These are phyloP conservation scores for Australoheros facetus DNA, from an alignment of 2,797 vertebrate species.

Conservation along the genomic window DNA sequence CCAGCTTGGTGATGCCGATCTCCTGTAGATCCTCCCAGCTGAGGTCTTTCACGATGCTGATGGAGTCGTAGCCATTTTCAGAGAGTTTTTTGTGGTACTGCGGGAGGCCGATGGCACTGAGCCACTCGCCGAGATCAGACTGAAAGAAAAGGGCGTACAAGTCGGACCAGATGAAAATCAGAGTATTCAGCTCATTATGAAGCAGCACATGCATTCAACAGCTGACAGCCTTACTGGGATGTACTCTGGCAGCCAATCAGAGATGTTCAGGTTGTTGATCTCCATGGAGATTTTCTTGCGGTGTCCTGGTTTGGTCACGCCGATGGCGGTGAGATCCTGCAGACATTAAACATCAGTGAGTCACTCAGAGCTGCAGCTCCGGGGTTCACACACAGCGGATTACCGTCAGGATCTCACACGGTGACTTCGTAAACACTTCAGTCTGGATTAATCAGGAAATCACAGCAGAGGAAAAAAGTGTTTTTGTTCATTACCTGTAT, in stretches of 20 bases:
- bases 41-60: conserved; percentile 91
- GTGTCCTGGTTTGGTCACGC: conserved; percentile 96
- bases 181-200: background rate
- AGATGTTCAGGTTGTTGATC: conserved; percentile 91
- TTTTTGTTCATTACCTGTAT: background rate
- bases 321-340: conserved; percentile 95
- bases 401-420: background rate
- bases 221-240: conserved; percentile 83
- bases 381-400: background rate
- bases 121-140: conserved; percentile 93
- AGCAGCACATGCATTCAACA: background rate
- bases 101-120: conserved; percentile 89
- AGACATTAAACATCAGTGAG: background rate
- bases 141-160: conserved; percentile 45
- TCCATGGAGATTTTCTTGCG: conserved; percentile 96
- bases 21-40: conserved; percentile 98
- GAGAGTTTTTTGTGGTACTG: conserved; percentile 93
- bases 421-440: background rate
- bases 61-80: conserved; percentile 94
- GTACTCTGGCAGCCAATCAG: conserved; percentile 94
- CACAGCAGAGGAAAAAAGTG: background rate
- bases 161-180: background rate
- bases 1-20: conserved; percentile 94
- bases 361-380: background rate
- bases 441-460: background rate